Conservation (phyloP, 2,113 vertebrate species). For the Dendrocopos noguchii region DNA sequence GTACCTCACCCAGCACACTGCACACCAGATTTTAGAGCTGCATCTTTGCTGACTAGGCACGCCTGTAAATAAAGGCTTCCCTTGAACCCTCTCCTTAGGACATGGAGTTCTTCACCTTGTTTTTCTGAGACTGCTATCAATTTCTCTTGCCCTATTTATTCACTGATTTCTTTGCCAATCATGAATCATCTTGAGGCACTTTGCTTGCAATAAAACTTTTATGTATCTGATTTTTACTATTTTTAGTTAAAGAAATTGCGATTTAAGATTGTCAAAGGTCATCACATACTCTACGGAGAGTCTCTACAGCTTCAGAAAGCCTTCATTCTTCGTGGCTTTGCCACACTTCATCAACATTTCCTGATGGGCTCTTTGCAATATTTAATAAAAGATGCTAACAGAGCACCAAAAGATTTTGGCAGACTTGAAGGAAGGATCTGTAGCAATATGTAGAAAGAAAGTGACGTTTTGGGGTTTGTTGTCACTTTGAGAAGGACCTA, state of each 20-base stretch:
- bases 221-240: not conserved
- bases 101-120: not conserved
- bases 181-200: not conserved
- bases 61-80: not conserved
- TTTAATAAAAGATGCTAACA: not conserved
- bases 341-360: not conserved
- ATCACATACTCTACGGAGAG: not conserved
- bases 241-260: not conserved
- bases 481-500: not conserved
- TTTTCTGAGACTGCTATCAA: not conserved
- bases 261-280: not conserved
- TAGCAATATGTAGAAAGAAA: not conserved
- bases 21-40: not conserved
- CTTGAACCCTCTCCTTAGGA: not conserved
- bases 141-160: not conserved
- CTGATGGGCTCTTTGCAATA: not conserved
- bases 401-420: not conserved
- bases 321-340: not conserved
- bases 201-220: not conserved
- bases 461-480: not conserved
- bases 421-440: not conserved
- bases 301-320: not conserved
- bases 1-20: not conserved
- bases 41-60: not conserved
- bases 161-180: not conserved